phyloP scores from a whole-genome alignment of 1,140 invertebrate genomes.

The Pachypeltis micranthus region DNA sequence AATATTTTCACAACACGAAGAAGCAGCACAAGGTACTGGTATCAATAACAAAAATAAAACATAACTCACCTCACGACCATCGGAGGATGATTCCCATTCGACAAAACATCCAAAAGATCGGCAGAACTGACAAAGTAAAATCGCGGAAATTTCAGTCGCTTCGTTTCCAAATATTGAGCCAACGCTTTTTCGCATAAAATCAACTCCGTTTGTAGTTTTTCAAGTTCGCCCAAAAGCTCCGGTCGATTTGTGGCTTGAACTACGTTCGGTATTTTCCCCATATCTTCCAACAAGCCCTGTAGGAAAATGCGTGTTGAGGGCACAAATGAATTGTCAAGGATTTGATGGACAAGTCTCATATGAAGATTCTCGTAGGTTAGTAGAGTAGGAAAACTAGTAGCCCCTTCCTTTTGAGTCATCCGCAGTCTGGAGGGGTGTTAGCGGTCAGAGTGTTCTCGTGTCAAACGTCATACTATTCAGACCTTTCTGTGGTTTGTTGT shows the following conservation, averaged over 20 bases:
- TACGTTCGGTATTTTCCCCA: conserved; percentile 71
- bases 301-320: conserved; percentile 25
- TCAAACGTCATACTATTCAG: no score
- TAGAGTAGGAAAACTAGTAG: no score
- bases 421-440: no score
- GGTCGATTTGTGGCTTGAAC: conserved; percentile 78
- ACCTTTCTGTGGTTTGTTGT: no score
- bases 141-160: conserved; percentile 88
- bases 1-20: no score
- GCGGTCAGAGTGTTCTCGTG: no score
- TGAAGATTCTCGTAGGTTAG: background rate
- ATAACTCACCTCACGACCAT: conserved; percentile 46
- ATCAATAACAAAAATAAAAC: no score
- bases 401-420: no score
- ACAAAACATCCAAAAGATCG: conserved; percentile 88
- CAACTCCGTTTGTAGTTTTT: conserved; percentile 71
- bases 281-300: conserved; percentile 47
- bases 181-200: conserved; percentile 92
- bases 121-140: conserved; percentile 98
- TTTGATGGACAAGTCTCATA: background rate
- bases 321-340: background rate
- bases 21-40: no score
- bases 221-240: conserved; percentile 63
- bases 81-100: conserved; percentile 87
- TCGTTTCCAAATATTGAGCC: conserved; percentile 93